Base-by-base conservation (phyloP, 2,113 vertebrate genomes). In the Lepidothrix coronata region DNA sequence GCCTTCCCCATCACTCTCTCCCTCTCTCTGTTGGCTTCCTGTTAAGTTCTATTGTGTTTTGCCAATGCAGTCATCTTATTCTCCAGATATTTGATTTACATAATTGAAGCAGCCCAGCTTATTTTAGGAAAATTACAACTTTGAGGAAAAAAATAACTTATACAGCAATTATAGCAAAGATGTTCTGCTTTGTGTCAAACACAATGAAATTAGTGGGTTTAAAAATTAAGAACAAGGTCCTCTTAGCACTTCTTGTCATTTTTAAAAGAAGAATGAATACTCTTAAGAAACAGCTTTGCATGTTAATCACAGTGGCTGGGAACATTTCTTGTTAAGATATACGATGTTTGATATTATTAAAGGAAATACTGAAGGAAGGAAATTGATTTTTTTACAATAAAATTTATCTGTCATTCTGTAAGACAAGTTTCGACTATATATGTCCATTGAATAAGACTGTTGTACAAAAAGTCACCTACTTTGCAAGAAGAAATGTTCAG, bases 111-210 rank as follows among this genome's bases (percentile, higher is more conserved):
- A 93, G 95, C 96, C 96, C 97, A 88, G 95, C 89, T 98, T 98
- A 98, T 98, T 98, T 98, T 97, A 97, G 91, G 96, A 97, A 98
- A 98, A 98, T 98, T 98, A 97, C 95, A 97, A 98, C 93, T 98
- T 98, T 85, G 93, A 41, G 44, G 49, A 8, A 48, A 96, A 94
- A 98, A 97, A 97, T 79, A 97, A 96, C 95, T 97, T 98, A 96
- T 97, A 95, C 95, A 96, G 86, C 97, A 97, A 98, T 98, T 98
- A 96, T 81, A 67, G 95, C 88, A 96, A 95, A 96, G 97, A 97
- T 97, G 95, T 96, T 96, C 97, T 96, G 94, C 96, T 97, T 98
- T 98, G 96, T 98, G 96, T 96, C 93, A 96, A 89, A 87, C 94
- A 97, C 96, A 97, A 97, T 96, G 97, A 97, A 98, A 97, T 97